Percentiles rank a stretch among this genome's conserved stretches.
phyloP scores from a whole-genome alignment of 35 echinoderm and acorn worm species.

The Lytechinus variegatus region DNA sequence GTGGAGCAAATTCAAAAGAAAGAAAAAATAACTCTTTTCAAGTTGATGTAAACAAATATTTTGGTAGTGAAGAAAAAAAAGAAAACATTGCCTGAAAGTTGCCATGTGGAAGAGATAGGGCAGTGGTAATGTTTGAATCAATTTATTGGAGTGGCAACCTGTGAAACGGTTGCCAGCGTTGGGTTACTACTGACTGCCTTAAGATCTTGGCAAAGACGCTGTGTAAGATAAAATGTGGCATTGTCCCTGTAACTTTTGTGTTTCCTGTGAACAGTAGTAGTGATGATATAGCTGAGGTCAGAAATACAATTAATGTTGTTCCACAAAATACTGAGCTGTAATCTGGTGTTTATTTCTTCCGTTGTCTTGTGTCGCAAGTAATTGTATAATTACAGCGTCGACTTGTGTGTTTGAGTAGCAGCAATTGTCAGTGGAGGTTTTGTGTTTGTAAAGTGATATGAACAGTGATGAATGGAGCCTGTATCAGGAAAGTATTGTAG shows the following conservation, averaged over 20 bases:
- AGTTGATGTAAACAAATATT: conserved; percentile 38
- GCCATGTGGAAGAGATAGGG: conserved; percentile 17
- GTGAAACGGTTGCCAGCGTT: background rate
- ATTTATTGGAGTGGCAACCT: conserved; percentile 21
- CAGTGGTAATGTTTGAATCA: background rate
- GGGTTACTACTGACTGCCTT: conserved; percentile 43
- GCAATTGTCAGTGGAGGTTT: too few relatives aligned
- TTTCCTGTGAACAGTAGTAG: conserved; percentile 35
- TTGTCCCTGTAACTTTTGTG: conserved; percentile 47
- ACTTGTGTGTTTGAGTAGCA: too few relatives aligned
- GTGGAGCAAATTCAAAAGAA: conserved; percentile 33
- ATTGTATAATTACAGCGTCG: background rate
- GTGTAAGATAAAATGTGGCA: conserved; percentile 39
- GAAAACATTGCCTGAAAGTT: conserved; percentile 34
- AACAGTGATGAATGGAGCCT: too few relatives aligned
- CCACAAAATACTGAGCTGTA: background rate
- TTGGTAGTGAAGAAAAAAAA: background rate
- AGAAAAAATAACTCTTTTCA: conserved; percentile 14
- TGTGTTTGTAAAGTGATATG: too few relatives aligned
- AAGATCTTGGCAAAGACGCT: conserved; percentile 39
- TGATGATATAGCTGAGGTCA: conserved; percentile 21
- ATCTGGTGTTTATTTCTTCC: background rate
- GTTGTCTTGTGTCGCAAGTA: background rate
- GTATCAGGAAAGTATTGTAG: too few relatives aligned
- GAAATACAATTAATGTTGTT: conserved; percentile 47